Percentiles rank a stretch among this genome's conserved stretches.
Conservation (phyloP, 2,113 vertebrate genomes). For the Megalops atlanticus region DNA sequence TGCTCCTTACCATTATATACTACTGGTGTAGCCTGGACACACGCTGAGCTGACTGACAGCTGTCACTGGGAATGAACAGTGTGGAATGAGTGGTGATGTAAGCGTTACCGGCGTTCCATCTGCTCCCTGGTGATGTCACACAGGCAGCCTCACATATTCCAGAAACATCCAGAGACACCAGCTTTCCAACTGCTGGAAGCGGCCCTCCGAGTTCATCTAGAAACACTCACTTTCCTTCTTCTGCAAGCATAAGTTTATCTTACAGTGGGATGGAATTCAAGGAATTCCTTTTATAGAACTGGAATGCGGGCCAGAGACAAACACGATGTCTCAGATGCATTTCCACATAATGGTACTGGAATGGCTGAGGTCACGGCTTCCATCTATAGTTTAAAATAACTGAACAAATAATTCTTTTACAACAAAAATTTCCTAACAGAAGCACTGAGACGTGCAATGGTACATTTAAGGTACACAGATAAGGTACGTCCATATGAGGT, state of each 20-base stretch:
- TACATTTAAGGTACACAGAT: neutral
- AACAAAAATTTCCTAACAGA: neutral
- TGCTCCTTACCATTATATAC: too few relatives aligned
- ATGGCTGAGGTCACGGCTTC: neutral
- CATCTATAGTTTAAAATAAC: neutral
- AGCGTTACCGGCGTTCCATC: neutral
- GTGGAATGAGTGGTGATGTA: neutral
- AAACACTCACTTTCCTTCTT: neutral
- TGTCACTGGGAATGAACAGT: neutral
- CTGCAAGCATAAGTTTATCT: neutral
- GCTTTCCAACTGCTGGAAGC: neutral
- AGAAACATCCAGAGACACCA: too few relatives aligned
- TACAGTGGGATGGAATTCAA: neutral
- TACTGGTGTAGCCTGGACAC: neutral
- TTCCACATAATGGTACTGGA: neutral
- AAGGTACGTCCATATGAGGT: neutral
- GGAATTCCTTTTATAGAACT: conserved; percentile 14
- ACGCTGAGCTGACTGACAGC: conserved; percentile 30
- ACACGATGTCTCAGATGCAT: neutral
- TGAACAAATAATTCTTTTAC: neutral
- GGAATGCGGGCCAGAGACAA: conserved; percentile 12
- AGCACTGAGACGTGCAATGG: neutral
- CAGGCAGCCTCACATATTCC: neutral
- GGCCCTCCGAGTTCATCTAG: neutral
- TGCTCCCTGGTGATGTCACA: neutral